Evolutionary conservation across 1,140 invertebrate species (phyloP).

Genomic region (Tigriopus japonicus): DNA sequence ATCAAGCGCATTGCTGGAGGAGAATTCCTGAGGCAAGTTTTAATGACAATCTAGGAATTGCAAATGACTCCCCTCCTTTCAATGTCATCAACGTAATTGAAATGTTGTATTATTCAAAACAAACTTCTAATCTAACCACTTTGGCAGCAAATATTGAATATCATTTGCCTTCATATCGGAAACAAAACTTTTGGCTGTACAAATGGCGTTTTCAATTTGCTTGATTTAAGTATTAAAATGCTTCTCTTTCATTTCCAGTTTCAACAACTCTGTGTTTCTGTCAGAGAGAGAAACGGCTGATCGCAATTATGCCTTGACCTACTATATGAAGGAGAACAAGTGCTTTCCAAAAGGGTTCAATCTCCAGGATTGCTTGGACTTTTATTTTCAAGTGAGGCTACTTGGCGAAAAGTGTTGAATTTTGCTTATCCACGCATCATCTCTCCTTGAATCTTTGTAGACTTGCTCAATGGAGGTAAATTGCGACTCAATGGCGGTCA

Average conservation of each 20-base stretch:
- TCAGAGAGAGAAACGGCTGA: constrained; percentile 40
- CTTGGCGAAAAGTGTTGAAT: neutral
- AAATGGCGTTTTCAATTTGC: no score
- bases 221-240: no score
- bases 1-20: constrained; percentile 34
- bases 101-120: no score
- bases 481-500: constrained; percentile 33
- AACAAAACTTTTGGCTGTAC: no score
- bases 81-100: no score
- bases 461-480: constrained; percentile 36
- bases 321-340: constrained; percentile 40
- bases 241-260: constrained; percentile 26
- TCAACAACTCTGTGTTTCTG: constrained; percentile 39
- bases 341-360: constrained; percentile 27
- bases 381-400: constrained; percentile 36
- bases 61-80: no score
- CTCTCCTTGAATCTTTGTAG: neutral
- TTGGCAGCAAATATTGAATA: no score
- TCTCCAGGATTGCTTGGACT: constrained; percentile 34
- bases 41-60: no score
- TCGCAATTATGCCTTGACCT: constrained; percentile 38
- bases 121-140: no score
- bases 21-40: no score
- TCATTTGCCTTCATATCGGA: no score
- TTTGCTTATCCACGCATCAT: neutral